Conservation (phyloP, 2,888 invertebrate genomes). For the Beris chalybata region DNA sequence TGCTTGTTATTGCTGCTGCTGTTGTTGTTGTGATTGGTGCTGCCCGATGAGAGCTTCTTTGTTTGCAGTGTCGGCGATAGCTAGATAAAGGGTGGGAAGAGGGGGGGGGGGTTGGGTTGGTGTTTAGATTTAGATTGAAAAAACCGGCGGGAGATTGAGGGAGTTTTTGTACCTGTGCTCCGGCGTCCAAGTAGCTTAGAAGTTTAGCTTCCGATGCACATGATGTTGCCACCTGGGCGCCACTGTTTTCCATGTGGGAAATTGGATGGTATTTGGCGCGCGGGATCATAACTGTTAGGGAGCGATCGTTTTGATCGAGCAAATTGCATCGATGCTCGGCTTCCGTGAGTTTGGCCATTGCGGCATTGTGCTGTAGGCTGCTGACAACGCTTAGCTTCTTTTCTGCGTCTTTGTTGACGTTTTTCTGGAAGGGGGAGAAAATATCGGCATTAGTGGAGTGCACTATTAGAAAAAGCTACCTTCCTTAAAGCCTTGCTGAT, state of each 20-base stretch:
- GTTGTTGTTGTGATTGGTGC: slow-evolving; percentile 7
- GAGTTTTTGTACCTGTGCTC: slow-evolving; percentile 58
- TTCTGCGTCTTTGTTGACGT: not conserved
- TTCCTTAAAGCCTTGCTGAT: too few species aligned
- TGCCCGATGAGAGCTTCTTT: slow-evolving; percentile 32
- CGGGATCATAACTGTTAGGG: slow-evolving; percentile 85
- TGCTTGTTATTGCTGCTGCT: slow-evolving; percentile 24
- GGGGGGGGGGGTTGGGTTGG: not conserved
- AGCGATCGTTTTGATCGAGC: slow-evolving; percentile 65
- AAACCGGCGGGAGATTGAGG: too few species aligned
- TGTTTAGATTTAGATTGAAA: too few species aligned
- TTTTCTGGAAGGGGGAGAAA: slow-evolving; percentile 12
- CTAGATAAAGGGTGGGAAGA: not conserved
- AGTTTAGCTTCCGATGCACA: slow-evolving; percentile 65
- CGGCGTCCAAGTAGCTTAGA: slow-evolving; percentile 73
- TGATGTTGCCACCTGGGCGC: not conserved
- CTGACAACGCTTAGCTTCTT: slow-evolving; percentile 22
- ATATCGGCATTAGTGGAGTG: too few species aligned
- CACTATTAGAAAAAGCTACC: too few species aligned
- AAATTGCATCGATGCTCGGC: slow-evolving; percentile 41
- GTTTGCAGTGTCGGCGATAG: slow-evolving; percentile 7
- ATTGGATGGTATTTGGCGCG: slow-evolving; percentile 78
- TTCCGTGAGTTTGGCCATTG: slow-evolving; percentile 41
- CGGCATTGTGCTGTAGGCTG: slow-evolving; percentile 32
- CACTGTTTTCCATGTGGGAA: slow-evolving; percentile 52